Evolutionary conservation across 2,113 vertebrate species (phyloP), one percentile per base, ranked within the genome.

Genomic region (Anser brachyrhynchus): DNA sequence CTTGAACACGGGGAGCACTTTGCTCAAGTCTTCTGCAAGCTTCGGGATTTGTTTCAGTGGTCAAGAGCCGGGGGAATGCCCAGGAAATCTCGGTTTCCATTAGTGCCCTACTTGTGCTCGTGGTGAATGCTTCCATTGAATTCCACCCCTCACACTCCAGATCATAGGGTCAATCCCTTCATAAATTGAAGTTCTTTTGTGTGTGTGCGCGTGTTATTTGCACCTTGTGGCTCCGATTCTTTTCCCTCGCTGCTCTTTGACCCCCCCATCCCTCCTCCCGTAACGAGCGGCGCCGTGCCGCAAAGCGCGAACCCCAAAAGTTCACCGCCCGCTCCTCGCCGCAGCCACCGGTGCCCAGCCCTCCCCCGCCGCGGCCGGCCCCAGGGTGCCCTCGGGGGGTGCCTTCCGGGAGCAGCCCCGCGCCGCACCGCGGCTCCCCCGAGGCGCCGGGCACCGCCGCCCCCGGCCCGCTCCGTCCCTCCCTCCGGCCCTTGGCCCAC

Each of bases 61-160:
- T 33, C 28, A 33, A 65, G 52, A 65, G 29, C 29, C 26, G 76
- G 76, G 18, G 15, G 19, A 8, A 14, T 66, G 59, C 21, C 69
- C 19, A 13, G 12, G 46, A 58, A 83, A 71, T 0, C 4, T 23
- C 10, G 29, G 4, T 17, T 84, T 74, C 61, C 69, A 20, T 19
- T 78, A 10, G n/a, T 76, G 5, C 87, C 35, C 55, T 88, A n/a
- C 37, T 14, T 67, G 49, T 72, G 57, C 19, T 13, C 11, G 35
- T 37, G 26, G 15, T 33, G 55, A 78, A n/a, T 41, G 25, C 11
- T 64, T 75, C 52, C 28, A 13, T 19, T 19, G 15, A 59, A 11
- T n/a, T 43, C 7, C 7, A 10, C 6, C 10, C 18, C 22, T 19
- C 2, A 1, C 26, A 4, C 41, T 44, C 13, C 21, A 10, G 1